Percentiles rank a stretch among this genome's conserved stretches.
These are phyloP conservation scores for Leucophora obtusa DNA, from an alignment of 2,888 invertebrate genomes.

Conservation along the genomic window DNA sequence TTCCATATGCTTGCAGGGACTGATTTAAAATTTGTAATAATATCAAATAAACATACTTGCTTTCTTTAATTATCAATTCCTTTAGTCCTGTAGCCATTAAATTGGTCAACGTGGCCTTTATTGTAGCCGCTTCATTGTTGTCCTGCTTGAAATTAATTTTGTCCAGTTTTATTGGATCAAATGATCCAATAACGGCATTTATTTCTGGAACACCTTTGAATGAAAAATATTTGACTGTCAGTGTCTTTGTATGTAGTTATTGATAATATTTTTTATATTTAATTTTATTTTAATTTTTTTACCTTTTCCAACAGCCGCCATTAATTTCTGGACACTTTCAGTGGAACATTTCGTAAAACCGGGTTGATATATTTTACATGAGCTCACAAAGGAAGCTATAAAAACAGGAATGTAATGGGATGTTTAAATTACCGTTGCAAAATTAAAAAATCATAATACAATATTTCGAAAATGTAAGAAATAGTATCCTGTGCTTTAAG, in stretches of 20 bases:
- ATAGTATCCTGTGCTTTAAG: too few relatives aligned
- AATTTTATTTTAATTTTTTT: not conserved
- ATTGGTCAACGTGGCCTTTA: constrained; percentile 83
- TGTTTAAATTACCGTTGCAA: too few relatives aligned
- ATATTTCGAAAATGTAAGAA: too few relatives aligned
- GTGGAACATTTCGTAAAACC: constrained; percentile 84
- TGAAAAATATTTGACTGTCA: too few relatives aligned
- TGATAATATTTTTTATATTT: not conserved
- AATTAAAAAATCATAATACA: too few relatives aligned
- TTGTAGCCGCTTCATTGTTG: constrained; percentile 83
- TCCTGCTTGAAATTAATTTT: constrained; percentile 84
- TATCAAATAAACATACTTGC: constrained; percentile 80
- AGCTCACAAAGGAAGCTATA: constrained; percentile 83
- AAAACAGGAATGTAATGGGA: too few relatives aligned
- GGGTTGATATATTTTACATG: constrained; percentile 83
- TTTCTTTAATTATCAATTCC: constrained; percentile 82
- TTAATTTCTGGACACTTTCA: constrained; percentile 80
- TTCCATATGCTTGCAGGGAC: too few relatives aligned
- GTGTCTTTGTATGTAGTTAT: not conserved
- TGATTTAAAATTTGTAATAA: too few relatives aligned
- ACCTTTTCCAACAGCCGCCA: constrained; percentile 81
- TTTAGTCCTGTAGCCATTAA: constrained; percentile 84
- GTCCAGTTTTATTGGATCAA: constrained; percentile 84
- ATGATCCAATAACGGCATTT: constrained; percentile 79
- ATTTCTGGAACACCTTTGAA: constrained; percentile 72